A percentile compares a stretch with the other conserved stretches of the same genome.
Evolutionary conservation across 2,113 vertebrate species (phyloP).

Genomic region (Odobenus rosmarus): DNA sequence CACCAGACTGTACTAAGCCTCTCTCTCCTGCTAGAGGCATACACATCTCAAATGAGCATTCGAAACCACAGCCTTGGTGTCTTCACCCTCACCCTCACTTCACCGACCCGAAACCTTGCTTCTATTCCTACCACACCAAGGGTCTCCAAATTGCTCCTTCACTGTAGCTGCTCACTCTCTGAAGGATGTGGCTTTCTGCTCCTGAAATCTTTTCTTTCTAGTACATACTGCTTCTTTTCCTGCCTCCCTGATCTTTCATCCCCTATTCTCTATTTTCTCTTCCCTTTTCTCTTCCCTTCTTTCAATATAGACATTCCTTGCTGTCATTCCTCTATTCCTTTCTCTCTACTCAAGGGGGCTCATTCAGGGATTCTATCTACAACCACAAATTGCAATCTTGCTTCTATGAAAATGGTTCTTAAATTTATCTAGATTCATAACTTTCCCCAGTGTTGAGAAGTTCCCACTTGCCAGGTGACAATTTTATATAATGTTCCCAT

Average conservation of each 20-base stretch:
- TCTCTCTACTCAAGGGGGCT: background rate
- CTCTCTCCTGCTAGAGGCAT: background rate
- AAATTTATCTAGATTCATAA: background rate
- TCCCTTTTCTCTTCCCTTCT: background rate
- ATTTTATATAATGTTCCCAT: background rate
- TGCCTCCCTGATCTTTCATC: background rate
- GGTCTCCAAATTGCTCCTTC: background rate
- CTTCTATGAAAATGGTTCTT: background rate
- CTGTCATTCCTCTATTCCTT: background rate
- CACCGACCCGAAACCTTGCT: background rate
- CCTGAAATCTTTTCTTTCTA: background rate
- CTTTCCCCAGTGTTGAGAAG: background rate
- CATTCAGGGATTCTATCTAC: background rate
- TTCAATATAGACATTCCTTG: background rate
- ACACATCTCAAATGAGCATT: background rate
- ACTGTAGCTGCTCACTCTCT: background rate
- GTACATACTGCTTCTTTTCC: background rate
- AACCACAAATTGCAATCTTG: background rate
- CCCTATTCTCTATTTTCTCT: background rate
- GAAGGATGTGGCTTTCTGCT: background rate
- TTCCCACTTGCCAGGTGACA: background rate
- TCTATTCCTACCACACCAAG: background rate
- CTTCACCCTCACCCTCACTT: background rate
- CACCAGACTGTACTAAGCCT: background rate
- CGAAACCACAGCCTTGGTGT: background rate